Evolutionary conservation across 1,140 invertebrate genomes (phyloP).

Genomic region (Ceratitis capitata): DNA sequence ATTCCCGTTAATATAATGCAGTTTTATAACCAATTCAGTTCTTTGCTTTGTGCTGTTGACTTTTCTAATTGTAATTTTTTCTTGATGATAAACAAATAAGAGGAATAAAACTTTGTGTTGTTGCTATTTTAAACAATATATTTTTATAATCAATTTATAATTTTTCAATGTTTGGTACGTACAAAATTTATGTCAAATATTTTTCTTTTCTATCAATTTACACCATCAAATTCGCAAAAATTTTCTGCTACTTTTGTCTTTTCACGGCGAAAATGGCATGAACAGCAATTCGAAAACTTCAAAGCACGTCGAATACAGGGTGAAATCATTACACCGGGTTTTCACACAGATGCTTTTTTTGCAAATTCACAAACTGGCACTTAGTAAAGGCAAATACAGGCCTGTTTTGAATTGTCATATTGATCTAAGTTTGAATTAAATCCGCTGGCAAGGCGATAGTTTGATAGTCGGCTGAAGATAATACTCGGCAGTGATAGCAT

Average conservation of each 20-base stretch:
- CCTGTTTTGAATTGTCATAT: no score
- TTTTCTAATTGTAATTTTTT: not conserved
- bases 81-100: not conserved
- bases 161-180: not conserved
- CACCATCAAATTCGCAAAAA: conserved; percentile 26
- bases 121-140: not conserved
- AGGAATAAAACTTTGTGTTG: not conserved
- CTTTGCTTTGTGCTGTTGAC: not conserved
- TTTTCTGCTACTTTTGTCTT: not conserved
- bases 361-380: no score
- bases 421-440: no score
- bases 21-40: not conserved
- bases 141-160: conserved; percentile 7
- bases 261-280: not conserved
- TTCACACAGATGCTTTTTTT: no score
- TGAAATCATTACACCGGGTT: no score
- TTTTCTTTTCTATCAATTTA: conserved; percentile 19
- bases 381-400: no score
- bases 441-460: no score
- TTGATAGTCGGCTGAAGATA: no score
- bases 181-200: conserved; percentile 15
- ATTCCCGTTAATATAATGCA: conserved; percentile 6
- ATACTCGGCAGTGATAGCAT: no score
- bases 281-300: not conserved
- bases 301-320: no score